Percentiles rank a stretch among this genome's conserved stretches.
phyloP scores from a whole-genome alignment of 2,113 vertebrate species.

The Brevimyrus niger region DNA sequence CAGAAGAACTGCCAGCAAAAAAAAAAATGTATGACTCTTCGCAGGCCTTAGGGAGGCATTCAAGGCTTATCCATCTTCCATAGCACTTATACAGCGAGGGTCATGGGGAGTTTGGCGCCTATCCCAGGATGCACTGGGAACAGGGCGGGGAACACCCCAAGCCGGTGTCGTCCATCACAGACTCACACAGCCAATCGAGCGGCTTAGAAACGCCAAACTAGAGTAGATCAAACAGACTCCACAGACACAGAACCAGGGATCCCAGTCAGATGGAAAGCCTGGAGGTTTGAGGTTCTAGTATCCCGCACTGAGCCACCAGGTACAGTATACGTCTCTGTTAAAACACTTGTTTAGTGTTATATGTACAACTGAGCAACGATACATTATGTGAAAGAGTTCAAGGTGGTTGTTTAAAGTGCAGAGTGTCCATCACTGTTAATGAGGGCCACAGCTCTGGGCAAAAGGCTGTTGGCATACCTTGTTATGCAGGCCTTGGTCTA shows the following conservation, averaged over 20 bases:
- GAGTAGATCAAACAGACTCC: not conserved
- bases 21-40: not conserved
- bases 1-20: not conserved
- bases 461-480: too few relatives aligned
- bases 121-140: not conserved
- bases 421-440: too few relatives aligned
- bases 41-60: not conserved
- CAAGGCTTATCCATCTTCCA: not conserved
- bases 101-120: not conserved
- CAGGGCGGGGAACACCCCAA: not conserved
- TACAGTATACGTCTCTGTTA: not conserved
- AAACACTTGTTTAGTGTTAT: too few relatives aligned
- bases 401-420: too few relatives aligned
- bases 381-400: too few relatives aligned
- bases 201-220: not conserved
- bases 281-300: not conserved
- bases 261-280: not conserved
- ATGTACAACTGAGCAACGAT: too few relatives aligned
- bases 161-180: not conserved
- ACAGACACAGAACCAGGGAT: not conserved
- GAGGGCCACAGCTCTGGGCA: too few relatives aligned
- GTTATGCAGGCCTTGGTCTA: not conserved
- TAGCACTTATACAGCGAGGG: not conserved
- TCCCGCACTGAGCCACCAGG: conserved; percentile 27
- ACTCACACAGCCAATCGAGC: not conserved